Base-by-base conservation (phyloP, 2,888 invertebrate genomes). In the Pyrgus malvae region DNA sequence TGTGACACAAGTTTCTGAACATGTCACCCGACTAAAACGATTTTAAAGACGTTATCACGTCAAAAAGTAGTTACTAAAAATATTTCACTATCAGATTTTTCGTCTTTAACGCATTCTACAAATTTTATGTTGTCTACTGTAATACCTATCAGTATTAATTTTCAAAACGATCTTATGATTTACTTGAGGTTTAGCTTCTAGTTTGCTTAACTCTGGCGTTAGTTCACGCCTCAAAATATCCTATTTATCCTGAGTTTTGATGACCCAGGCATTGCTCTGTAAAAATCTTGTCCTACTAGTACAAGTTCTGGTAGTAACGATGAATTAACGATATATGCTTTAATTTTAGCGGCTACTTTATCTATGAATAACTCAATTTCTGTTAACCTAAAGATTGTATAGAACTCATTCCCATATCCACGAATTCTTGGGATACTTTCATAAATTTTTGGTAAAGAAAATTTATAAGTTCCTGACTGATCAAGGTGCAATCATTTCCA, bases 401-500 rank as follows among this genome's bases (percentile, higher is more conserved):
- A 40, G 19, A 7, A 11, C 6, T 19, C 40, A 21, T 40, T 40
- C 1, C 40, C 40, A 12, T 19, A 40, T n/a, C 40, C 40, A 6
- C 40, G 40, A 11, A 40, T 40, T 19, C 5, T 40, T 4, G 21
- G 21, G 6, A 40, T 5, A 11, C n/a, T 21, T 17, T 40, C n/a
- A 2, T 40, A 6, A 1, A 40, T 3, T 2, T 7, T 40, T 6
- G 40, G 40, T 40, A 40, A 40, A 2, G 7, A 40, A 19, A 19
- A 7, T 40, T 40, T 40, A 1, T 19, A 21, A 21, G 1, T 21
- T 21, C 21, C 6, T 40, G 40, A n/a, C 40, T 21, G 7, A 40
- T 40, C n/a, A 40, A 11, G 7, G 40, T 40, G 40, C 40, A 40
- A n/a, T 40, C 40, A 40, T 19, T 40, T 12, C 40, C 40, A 21